Evolutionary conservation across 30 jellyfish, hydroid and myxozoan species (phyloP), one percentile per base, ranked within the genome.

Genomic region (Pseudorhiza aurosa): DNA sequence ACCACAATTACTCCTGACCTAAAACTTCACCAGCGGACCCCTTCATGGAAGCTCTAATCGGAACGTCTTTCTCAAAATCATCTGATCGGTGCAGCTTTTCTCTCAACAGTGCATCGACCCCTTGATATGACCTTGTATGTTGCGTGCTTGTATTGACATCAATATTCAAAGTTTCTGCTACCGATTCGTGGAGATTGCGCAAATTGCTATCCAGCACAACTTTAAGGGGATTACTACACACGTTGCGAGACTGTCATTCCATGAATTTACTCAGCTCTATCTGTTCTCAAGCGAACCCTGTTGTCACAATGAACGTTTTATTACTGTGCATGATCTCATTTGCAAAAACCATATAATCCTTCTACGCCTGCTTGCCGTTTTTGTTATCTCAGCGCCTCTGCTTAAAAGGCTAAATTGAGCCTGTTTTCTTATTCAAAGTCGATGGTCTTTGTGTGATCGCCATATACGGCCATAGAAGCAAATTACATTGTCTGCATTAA

Each of bases 261-360:
- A 18, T 53, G 5, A 8, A 53, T 53, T 53, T 10, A 18, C 24
- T 18, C 5, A 18, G 36, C 36, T 53, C 4, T 53, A 21, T 53
- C 8, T 33, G 22, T 53, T 53, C 8, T 2, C 14, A 4, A 53
- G 30, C 22, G 5, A 53, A 53, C 37, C 24, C 67, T 22, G 14
- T 53, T 53, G 67, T 36, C 19, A 53, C 67, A 53, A 53, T 53
- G 58, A 70, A 70, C 49, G 6, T 44, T 53, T 15, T 70, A 45
- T 70, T 47, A 46, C 83, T 24, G 11, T 44, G 71, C 49, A 14
- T 22, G 45, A 70, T 46, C 83, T 53, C 29, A 43, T 70, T 70
- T 70, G 72, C 7, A 24, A 70, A 17, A 70, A 19, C 65, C 45
- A 26, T 15, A 22, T 70, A 70, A 70, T 70, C 72, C 77, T 19